These are phyloP conservation scores for Myioborus miniatus DNA, from an alignment of 2,797 vertebrate genomes.

Conservation along the genomic window DNA sequence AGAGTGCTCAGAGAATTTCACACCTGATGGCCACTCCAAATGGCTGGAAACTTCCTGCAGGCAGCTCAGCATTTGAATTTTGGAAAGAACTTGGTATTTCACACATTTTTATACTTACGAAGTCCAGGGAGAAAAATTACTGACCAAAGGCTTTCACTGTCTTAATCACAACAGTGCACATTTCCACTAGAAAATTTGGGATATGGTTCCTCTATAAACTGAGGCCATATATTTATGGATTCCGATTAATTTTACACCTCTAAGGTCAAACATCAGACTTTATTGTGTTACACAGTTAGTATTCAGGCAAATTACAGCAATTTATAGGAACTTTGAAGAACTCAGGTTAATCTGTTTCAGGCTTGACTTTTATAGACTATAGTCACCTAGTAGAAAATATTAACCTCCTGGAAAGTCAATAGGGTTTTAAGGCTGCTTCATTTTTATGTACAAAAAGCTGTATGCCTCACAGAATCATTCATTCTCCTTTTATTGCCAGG, in stretches of 20 bases:
- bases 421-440: conserved; percentile 55
- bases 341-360: not conserved
- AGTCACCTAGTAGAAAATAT: conserved; percentile 46
- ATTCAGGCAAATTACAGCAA: conserved; percentile 34
- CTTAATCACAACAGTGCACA: not conserved
- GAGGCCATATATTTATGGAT: not conserved
- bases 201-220: not conserved
- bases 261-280: not conserved
- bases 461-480: not conserved
- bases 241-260: not conserved
- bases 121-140: not conserved
- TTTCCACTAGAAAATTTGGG: not conserved
- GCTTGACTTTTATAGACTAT: conserved; percentile 42
- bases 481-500: conserved; percentile 30
- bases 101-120: not conserved
- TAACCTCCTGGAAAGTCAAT: conserved; percentile 54
- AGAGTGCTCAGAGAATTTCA: not conserved
- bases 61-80: not conserved
- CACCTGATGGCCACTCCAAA: rapidly evolving
- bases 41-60: not conserved
- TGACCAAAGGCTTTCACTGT: not conserved
- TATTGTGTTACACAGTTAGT: not conserved
- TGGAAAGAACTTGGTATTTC: not conserved
- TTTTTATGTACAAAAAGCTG: conserved; percentile 48
- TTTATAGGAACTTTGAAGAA: conserved; percentile 24